A percentile compares a stretch with the other conserved stretches of the same genome.
Evolutionary conservation across 2,888 invertebrate genomes (phyloP).

Genomic region (Adelognathus sp.): DNA sequence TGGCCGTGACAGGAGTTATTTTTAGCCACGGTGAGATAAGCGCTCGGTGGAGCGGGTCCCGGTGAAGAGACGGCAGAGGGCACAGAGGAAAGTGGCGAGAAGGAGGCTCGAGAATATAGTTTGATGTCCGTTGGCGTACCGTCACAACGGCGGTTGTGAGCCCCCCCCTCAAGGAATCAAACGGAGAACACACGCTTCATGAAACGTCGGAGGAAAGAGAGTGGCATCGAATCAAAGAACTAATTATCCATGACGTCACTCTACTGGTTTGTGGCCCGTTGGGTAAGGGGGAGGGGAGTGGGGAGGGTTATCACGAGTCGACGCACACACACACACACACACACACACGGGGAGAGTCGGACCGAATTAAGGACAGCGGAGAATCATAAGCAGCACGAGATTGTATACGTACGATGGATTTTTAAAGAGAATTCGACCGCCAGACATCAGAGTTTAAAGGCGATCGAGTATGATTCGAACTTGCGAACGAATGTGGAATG

Average conservation of each 20-base stretch:
- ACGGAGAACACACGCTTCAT: conserved; percentile 17
- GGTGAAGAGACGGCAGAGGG: conserved; percentile 32
- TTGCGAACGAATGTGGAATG: conserved; percentile 3
- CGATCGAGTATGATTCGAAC: background rate
- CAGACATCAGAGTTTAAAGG: conserved; percentile 2
- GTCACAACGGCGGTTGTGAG: conserved; percentile 37
- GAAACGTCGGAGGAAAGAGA: conserved; percentile 55
- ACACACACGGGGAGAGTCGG: too few relatives aligned
- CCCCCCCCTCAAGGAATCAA: conserved; percentile 37
- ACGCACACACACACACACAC: conserved; percentile 26
- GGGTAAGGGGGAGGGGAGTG: background rate
- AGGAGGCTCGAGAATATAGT: conserved; percentile 1
- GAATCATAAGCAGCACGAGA: conserved; percentile 5
- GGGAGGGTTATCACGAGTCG: conserved; percentile 49
- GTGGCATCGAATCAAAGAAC: conserved; percentile 71
- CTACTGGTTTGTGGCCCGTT: conserved; percentile 63
- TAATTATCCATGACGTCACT: conserved; percentile 78
- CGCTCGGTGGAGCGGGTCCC: conserved; percentile 66
- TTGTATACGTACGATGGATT: conserved; percentile 14
- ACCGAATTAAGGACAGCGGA: conserved; percentile 57
- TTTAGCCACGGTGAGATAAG: conserved; percentile 80
- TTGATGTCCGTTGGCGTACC: conserved; percentile 11
- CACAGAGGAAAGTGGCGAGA: conserved; percentile 22
- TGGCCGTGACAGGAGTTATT: conserved; percentile 80
- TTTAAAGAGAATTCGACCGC: conserved; percentile 9